Conservation (phyloP, 2,797 vertebrate genomes). For the Gadopsis marmoratus region DNA sequence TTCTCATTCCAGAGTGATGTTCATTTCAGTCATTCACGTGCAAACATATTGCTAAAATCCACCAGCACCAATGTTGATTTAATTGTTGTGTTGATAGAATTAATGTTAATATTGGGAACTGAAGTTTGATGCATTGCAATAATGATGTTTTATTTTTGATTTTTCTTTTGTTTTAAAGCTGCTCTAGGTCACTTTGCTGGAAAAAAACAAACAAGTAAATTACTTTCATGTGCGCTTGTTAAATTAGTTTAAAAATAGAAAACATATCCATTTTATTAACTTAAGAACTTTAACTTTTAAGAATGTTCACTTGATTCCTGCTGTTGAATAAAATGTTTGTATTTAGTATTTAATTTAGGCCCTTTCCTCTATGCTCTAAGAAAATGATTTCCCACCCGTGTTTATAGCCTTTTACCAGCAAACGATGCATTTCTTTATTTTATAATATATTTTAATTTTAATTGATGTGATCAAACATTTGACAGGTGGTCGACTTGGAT, state of each 20-base stretch:
- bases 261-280: not conserved
- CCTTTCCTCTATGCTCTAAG: not conserved
- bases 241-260: not conserved
- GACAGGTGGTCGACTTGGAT: conserved; percentile 39
- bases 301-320: not conserved
- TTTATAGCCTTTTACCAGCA: too few relatives aligned
- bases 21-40: not conserved
- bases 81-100: not conserved
- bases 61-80: not conserved
- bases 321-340: not conserved
- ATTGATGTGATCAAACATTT: conserved; percentile 32
- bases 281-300: too few relatives aligned
- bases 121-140: not conserved
- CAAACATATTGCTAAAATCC: not conserved
- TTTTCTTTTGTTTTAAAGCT: not conserved
- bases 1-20: not conserved
- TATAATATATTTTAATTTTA: conserved; percentile 1
- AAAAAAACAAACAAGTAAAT: not conserved
- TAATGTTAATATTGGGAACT: not conserved
- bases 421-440: not conserved
- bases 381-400: not conserved
- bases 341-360: not conserved
- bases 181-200: not conserved
- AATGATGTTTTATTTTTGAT: not conserved
- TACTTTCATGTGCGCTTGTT: not conserved